Conservation (phyloP, 2,888 invertebrate genomes). For the Drosophila yooni region DNA sequence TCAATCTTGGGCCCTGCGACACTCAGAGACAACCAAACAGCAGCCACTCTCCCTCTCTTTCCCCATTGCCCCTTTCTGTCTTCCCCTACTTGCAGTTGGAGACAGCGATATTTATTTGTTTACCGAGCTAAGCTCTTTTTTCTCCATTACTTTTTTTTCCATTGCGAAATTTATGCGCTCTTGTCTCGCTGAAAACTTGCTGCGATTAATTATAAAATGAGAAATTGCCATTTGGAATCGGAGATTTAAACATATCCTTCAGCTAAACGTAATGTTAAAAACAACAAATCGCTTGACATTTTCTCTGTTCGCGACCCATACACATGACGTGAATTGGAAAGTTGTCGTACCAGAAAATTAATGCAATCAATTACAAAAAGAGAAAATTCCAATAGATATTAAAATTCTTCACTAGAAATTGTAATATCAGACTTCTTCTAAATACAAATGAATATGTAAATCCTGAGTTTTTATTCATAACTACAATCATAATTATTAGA, state of each 20-base stretch:
- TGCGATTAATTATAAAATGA: conserved; percentile 64
- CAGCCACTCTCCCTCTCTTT: conserved; percentile 1
- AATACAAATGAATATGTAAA: neutral
- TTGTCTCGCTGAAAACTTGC: conserved; percentile 46
- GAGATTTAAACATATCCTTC: conserved; percentile 28
- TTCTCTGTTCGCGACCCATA: neutral
- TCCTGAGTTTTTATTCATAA: neutral
- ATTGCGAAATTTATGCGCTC: conserved; percentile 40
- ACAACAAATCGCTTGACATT: neutral
- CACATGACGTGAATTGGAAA: neutral
- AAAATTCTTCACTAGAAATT: neutral
- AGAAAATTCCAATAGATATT: conserved; percentile 1
- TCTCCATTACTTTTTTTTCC: conserved; percentile 11
- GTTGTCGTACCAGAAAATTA: conserved; percentile 7
- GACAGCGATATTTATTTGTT: conserved; percentile 56
- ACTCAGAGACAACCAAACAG: conserved; percentile 53
- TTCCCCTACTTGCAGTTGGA: conserved; percentile 24
- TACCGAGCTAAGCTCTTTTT: conserved; percentile 25
- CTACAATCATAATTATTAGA: neutral
- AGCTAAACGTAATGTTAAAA: neutral
- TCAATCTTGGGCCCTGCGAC: conserved; percentile 80
- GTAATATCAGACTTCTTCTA: neutral
- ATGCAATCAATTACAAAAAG: neutral
- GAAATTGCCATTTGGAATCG: conserved; percentile 13
- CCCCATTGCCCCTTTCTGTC: neutral